A percentile compares a stretch with the other conserved stretches of the same genome.
Evolutionary conservation across 1,140 invertebrate genomes (phyloP).

Genomic region (Trichonephila clavipes): DNA sequence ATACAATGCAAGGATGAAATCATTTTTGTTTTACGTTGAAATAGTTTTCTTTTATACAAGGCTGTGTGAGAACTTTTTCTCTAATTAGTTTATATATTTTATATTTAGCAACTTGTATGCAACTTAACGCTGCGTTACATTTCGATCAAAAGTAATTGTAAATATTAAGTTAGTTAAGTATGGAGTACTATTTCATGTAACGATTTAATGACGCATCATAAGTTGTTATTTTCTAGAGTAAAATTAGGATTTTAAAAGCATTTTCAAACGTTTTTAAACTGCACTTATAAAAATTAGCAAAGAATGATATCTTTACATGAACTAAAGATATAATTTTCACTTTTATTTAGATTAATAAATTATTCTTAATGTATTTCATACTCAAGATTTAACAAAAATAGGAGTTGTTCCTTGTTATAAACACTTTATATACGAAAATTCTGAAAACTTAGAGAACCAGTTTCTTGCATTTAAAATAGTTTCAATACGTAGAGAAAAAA

Average conservation of each 20-base stretch:
- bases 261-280: neutral
- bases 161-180: too few species aligned
- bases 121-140: too few species aligned
- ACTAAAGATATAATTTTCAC: neutral
- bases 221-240: too few species aligned
- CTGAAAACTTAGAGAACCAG: neutral
- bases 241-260: neutral
- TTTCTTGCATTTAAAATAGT: neutral
- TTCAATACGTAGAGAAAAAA: neutral
- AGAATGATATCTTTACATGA: neutral
- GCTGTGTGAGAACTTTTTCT: too few species aligned
- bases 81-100: too few species aligned
- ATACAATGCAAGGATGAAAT: too few species aligned
- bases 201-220: too few species aligned
- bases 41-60: too few species aligned
- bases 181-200: too few species aligned
- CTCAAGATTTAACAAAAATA: neutral
- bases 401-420: neutral
- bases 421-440: neutral
- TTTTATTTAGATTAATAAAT: neutral
- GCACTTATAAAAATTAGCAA: neutral
- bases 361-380: neutral
- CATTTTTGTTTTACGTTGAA: too few species aligned
- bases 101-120: too few species aligned
- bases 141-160: too few species aligned